phyloP scores from a whole-genome alignment of 2,888 invertebrate species.

The Synergus umbraculus region DNA sequence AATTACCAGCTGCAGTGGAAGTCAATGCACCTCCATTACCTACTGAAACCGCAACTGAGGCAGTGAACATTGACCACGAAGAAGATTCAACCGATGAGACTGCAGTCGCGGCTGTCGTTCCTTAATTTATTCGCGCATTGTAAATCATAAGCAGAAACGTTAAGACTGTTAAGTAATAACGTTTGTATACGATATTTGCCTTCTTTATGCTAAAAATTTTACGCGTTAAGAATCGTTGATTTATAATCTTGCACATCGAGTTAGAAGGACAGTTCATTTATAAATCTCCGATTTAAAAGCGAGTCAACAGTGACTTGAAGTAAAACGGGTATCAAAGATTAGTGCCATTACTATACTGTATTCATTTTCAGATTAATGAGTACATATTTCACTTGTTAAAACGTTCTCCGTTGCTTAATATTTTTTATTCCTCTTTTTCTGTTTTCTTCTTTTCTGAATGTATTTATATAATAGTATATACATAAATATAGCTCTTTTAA shows the following conservation, averaged over 20 bases:
- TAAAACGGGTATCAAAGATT: constrained; percentile 38
- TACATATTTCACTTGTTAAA: constrained; percentile 24
- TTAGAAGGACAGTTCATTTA: constrained; percentile 11
- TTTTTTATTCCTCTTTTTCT: constrained; percentile 4
- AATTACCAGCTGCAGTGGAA: constrained; percentile 42
- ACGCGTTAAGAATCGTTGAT: constrained; percentile 16
- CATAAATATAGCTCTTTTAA: neutral
- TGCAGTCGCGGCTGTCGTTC: constrained; percentile 53
- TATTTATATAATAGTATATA: constrained; percentile 8
- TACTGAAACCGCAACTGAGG: constrained; percentile 71
- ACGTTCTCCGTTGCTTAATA: constrained; percentile 30
- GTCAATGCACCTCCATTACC: constrained; percentile 55
- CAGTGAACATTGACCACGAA: constrained; percentile 69
- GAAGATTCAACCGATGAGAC: constrained; percentile 61
- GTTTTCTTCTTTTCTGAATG: constrained; percentile 1
- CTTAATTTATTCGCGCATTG: constrained; percentile 44
- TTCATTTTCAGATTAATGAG: constrained; percentile 15
- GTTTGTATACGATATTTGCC: constrained; percentile 41
- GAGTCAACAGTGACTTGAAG: neutral
- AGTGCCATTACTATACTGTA: constrained; percentile 17
- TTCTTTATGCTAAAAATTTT: constrained; percentile 1
- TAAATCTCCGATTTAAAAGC: constrained; percentile 6
- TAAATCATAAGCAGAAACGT: constrained; percentile 25
- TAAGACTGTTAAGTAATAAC: constrained; percentile 38
- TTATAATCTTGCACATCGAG: constrained; percentile 22